Evolutionary conservation across 2,113 vertebrate species (phyloP), one percentile per base, ranked within the genome.

Genomic region (Pachyramphus minor): DNA sequence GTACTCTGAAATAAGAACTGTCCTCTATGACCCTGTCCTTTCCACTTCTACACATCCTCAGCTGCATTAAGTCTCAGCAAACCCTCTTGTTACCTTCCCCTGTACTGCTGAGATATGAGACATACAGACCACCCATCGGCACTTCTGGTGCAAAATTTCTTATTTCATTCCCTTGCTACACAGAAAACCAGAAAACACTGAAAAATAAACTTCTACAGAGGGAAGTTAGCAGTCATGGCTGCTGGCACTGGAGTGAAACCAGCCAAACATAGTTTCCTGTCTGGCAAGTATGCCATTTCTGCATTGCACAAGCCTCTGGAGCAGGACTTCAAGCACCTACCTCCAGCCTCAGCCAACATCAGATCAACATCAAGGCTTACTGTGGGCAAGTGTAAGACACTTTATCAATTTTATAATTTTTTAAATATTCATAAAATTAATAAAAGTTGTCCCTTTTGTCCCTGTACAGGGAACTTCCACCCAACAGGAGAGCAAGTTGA

Each of bases 101-200:
- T 63, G 25, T 42, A 19, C 20, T 55, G 24, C 11, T 83, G 67
- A 37, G 30, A 14, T 33, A n/a, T 1, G 12, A 82, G 14, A 72
- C 9, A 56, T 2, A 4, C 3, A 23, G 17, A 41, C 1, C 3
- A 44, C 5, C 14, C 13, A 9, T 1, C 13, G 42, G 15, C 16
- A 55, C 2, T 53, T 75, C 15, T 19, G 18, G 21, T 25, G 24
- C 71, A 55, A 14, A 72, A 20, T 23, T 28, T 76, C 27, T 63
- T 59, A 42, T 33, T 12, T 75, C 31, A 58, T 67, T 33, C 22
- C 10, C 9, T 24, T 42, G 18, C 23, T 56, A 56, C 11, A 27
- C 30, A 45, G 53, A 52, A 90, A 85, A 67, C 1, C 18, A 59
- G 30, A 59, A 39, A 68, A 44, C 7, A 11, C 10, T 44, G 56